These are phyloP conservation scores for Parasteatoda lunata DNA, from an alignment of 2,888 invertebrate genomes.

Conservation along the genomic window DNA sequence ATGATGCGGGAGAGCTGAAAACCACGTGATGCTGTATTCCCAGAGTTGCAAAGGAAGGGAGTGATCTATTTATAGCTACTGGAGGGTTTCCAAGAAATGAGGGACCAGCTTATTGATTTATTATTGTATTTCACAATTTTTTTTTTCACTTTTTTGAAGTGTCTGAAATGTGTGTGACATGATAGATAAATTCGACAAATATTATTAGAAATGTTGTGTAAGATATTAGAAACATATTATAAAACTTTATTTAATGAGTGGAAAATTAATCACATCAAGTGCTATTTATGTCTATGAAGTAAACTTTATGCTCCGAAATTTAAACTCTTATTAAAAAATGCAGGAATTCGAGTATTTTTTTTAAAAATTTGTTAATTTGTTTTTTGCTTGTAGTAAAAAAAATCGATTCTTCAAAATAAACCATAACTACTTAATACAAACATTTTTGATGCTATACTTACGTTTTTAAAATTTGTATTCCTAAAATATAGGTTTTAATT, in stretches of 20 bases:
- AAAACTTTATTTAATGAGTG: neutral
- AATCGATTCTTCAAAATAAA: too few species aligned
- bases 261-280: neutral
- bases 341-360: too few species aligned
- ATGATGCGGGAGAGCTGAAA: constrained; percentile 3
- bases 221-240: neutral
- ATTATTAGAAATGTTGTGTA: neutral
- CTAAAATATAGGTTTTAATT: too few species aligned
- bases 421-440: too few species aligned
- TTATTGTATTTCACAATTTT: neutral
- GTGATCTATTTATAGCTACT: constrained; percentile 56
- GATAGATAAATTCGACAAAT: neutral
- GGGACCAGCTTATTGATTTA: constrained; percentile 41
- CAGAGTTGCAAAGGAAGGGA: constrained; percentile 14
- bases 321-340: too few species aligned
- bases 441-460: too few species aligned
- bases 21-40: neutral
- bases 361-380: too few species aligned
- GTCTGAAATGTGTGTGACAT: neutral
- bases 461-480: too few species aligned
- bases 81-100: constrained; percentile 25
- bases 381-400: too few species aligned
- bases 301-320: neutral
- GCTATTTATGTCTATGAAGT: neutral
- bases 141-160: neutral